A percentile compares a stretch with the other conserved stretches of the same genome.
These are phyloP conservation scores for Drosophila simulans DNA, from an alignment of 1,140 invertebrate species.

Conservation along the genomic window DNA sequence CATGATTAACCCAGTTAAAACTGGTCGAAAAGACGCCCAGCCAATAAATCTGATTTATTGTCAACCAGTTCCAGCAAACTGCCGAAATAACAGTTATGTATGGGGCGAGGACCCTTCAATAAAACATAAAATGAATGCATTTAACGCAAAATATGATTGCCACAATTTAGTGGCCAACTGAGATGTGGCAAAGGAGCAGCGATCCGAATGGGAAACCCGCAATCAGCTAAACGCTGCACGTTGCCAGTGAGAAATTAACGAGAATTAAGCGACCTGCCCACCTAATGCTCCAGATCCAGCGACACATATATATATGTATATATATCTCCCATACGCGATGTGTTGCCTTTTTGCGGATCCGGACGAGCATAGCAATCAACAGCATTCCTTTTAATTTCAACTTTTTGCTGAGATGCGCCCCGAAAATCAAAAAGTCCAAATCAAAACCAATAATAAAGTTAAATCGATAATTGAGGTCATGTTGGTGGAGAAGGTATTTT, in stretches of 20 bases:
- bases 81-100: constrained; percentile 54
- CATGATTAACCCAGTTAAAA: constrained; percentile 46
- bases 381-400: constrained; percentile 82
- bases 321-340: constrained; percentile 14
- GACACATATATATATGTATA: constrained; percentile 26
- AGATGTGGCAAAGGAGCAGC: constrained; percentile 1
- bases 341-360: constrained; percentile 2
- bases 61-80: constrained; percentile 46
- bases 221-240: constrained; percentile 82
- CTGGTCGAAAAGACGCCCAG: background rate
- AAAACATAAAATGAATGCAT: constrained; percentile 54
- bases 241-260: constrained; percentile 74
- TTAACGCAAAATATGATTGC: constrained; percentile 77
- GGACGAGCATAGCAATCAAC: constrained; percentile 66
- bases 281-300: constrained; percentile 55
- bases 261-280: constrained; percentile 75
- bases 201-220: constrained; percentile 48
- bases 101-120: constrained; percentile 36
- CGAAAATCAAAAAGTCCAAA: constrained; percentile 70
- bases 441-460: constrained; percentile 85
- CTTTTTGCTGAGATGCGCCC: constrained; percentile 51
- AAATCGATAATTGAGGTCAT: constrained; percentile 85
- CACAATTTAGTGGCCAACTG: constrained; percentile 52
- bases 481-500: constrained; percentile 47
- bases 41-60: constrained; percentile 51